Evolutionary conservation across 2,888 invertebrate genomes (phyloP).

Genomic region (Yponomeuta plumbellus): DNA sequence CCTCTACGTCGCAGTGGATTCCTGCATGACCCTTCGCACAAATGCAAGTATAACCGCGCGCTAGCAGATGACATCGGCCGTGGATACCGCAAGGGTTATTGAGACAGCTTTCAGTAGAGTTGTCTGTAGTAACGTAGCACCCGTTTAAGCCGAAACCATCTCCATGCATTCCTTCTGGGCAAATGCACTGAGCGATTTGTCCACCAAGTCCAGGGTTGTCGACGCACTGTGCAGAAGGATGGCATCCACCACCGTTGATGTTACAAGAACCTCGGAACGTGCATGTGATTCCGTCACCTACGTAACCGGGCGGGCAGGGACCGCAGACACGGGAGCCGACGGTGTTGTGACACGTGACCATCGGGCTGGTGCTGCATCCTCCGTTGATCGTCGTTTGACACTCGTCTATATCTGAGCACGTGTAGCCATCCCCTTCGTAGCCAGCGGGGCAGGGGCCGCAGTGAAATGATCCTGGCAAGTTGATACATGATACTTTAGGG

Average conservation of each 20-base stretch:
- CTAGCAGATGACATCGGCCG: conserved; percentile 75
- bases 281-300: conserved; percentile 89
- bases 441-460: conserved; percentile 94
- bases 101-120: conserved; percentile 59
- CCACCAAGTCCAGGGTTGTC: conserved; percentile 78
- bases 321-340: conserved; percentile 91
- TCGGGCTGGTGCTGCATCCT: conserved; percentile 89
- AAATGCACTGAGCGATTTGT: conserved; percentile 82
- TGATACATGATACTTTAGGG: conserved; percentile 90
- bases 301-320: conserved; percentile 90
- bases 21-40: conserved; percentile 79
- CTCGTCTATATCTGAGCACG: conserved; percentile 93
- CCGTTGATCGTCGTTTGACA: conserved; percentile 89
- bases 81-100: conserved; percentile 74
- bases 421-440: conserved; percentile 90
- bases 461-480: conserved; percentile 90
- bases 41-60: conserved; percentile 69
- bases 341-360: conserved; percentile 92
- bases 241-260: conserved; percentile 90
- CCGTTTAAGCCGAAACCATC: conserved; percentile 87
- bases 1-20: conserved; percentile 76
- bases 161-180: conserved; percentile 86
- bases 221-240: conserved; percentile 86
- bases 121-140: conserved; percentile 70
- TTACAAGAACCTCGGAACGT: conserved; percentile 81